These are phyloP conservation scores for Phaenicophaeus curvirostris DNA, from an alignment of 2,797 vertebrate genomes.

Conservation along the genomic window DNA sequence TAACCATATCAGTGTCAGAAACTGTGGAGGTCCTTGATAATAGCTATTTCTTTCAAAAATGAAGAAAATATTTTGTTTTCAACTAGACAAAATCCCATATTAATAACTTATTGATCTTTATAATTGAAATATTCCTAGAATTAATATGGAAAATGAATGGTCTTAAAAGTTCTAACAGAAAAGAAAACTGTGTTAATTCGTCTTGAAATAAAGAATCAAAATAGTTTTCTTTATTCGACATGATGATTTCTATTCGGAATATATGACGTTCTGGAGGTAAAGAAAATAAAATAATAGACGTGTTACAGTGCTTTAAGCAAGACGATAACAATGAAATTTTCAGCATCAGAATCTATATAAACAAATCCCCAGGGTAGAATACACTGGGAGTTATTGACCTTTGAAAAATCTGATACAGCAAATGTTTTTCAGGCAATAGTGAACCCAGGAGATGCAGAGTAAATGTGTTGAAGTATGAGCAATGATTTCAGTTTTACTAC, in stretches of 20 bases:
- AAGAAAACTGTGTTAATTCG: background rate
- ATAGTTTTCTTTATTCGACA: background rate
- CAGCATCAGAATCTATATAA: background rate
- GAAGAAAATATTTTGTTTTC: background rate
- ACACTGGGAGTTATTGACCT: constrained; percentile 13
- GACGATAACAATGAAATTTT: constrained; percentile 5
- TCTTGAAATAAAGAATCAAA: background rate
- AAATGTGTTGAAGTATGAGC: constrained; percentile 43
- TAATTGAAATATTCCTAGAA: background rate
- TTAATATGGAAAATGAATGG: background rate
- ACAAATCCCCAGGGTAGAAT: constrained; percentile 4
- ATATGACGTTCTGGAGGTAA: background rate
- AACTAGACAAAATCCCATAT: background rate
- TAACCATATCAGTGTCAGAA: background rate
- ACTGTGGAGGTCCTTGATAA: background rate
- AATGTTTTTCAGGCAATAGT: constrained; percentile 25
- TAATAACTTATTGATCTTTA: background rate
- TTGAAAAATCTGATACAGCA: constrained; percentile 35
- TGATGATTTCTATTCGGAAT: background rate
- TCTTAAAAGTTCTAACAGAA: background rate
- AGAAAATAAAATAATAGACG: background rate
- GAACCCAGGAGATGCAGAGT: background rate
- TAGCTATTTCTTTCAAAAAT: background rate
- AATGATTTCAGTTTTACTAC: background rate
- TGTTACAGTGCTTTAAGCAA: background rate